Conservation (phyloP, 2,888 invertebrate genomes). For the Epinotia ramella region DNA sequence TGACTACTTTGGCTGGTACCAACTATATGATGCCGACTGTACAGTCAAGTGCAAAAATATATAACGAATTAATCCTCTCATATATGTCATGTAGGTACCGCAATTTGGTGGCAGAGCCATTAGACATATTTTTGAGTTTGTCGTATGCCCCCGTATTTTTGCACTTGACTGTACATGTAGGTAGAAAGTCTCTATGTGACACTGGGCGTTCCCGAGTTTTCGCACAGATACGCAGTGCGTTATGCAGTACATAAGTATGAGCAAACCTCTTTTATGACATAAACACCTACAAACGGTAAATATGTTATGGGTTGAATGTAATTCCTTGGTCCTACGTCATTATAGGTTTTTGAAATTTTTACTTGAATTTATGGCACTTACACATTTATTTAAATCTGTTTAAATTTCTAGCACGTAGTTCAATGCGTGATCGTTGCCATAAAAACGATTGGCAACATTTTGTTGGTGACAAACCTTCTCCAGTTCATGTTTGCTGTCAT, state of each 20-base stretch:
- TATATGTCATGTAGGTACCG: no score
- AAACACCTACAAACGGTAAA: background rate
- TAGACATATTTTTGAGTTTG: no score
- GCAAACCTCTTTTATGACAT: background rate
- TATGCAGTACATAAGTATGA: background rate
- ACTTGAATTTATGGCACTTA: background rate
- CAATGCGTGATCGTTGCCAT: slow-evolving; percentile 99
- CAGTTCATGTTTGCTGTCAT: slow-evolving; percentile 99
- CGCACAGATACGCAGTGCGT: no score
- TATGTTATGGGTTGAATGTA: background rate
- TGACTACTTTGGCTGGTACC: no score
- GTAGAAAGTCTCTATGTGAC: no score
- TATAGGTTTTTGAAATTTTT: background rate
- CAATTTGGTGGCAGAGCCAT: no score
- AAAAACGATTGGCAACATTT: slow-evolving; percentile 99
- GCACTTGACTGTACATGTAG: no score
- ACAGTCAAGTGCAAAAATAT: no score
- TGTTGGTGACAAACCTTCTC: slow-evolving; percentile 99
- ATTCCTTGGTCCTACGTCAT: background rate
- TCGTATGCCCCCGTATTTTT: no score
- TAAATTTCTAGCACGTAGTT: slow-evolving; percentile 95
- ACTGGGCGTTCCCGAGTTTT: no score
- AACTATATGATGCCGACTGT: no score
- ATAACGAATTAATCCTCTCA: no score
- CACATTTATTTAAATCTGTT: slow-evolving; percentile 23